Evolutionary conservation across 2,113 vertebrate species (phyloP).

Genomic region (Holacanthus passer): DNA sequence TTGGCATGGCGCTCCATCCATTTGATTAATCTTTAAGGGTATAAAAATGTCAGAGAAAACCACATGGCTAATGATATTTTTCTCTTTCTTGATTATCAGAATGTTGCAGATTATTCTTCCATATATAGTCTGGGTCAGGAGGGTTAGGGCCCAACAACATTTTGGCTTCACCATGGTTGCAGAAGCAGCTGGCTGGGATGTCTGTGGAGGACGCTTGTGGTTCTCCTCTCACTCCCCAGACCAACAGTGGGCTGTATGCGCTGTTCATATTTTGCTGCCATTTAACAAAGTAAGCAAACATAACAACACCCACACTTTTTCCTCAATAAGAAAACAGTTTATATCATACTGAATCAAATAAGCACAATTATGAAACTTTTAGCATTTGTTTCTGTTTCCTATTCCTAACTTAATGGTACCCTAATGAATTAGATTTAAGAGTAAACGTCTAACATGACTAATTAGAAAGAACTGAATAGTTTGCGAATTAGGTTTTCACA

Average conservation of each 20-base stretch:
- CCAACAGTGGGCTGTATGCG: background rate
- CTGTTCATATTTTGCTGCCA: background rate
- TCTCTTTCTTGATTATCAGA: no score
- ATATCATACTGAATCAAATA: background rate
- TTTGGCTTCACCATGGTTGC: background rate
- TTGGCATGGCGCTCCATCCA: background rate
- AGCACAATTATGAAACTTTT: background rate
- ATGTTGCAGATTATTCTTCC: no score
- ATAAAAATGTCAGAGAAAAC: background rate
- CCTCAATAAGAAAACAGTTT: background rate
- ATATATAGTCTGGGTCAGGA: background rate
- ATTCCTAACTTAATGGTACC: background rate
- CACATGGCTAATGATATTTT: no score
- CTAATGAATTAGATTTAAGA: background rate
- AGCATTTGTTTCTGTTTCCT: background rate
- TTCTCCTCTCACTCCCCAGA: background rate
- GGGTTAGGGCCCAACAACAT: background rate
- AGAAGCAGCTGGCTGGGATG: background rate
- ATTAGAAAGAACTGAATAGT: background rate
- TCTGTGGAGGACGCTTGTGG: background rate
- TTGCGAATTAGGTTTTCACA: background rate
- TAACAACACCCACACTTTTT: background rate
- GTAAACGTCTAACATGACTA: background rate
- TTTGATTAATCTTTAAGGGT: background rate
- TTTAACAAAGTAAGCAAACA: background rate